Evolutionary conservation across 2,113 vertebrate species (phyloP), one percentile per base, ranked within the genome.

Genomic region (Chrysochloris asiatica): DNA sequence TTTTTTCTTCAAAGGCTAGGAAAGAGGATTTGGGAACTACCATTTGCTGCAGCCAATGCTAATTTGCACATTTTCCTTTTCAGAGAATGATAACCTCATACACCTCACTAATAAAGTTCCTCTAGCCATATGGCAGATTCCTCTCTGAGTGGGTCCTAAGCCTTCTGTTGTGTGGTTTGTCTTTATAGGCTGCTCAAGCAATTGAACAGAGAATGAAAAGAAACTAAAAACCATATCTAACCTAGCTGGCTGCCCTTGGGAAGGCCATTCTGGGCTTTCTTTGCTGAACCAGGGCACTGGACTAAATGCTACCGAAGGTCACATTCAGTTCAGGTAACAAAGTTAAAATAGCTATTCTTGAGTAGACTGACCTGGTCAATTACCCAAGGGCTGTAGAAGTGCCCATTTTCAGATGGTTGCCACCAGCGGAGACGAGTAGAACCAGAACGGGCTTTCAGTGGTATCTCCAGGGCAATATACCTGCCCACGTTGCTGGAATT

Each of bases 321-420:
- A 75, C 33, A 33, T 54, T 50, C 48, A 88, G 63, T 2, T 47
- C 36, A 61, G 75, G 22, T 41, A 76, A 56, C 30, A 47, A 81
- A 75, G 69, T 36, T 50, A n/a, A n/a, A 78, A 77, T 1, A 77
- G 80, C 36, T 76, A 73, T 72, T 71, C 28, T 54, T 28, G 36
- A 90, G 86, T 52, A 69, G 47, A 92, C 97, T 97, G 96, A 98
- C 98, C 98, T 98, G 98, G 93, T 98, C 98, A 0, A 99, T 99
- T 77, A 99, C 99, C 99, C 99, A 99, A 33, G 99, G 99, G 38
- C 99, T 99, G 94, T 99, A 99, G 97, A 99, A 99, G 90, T 99
- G 99, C 41, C 99, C 99, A 0, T 98, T 99, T 76, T 99, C 99
- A 0, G 99, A 99, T 0, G 99, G 99, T 2, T 99, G 99, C 99